A percentile compares a stretch with the other conserved stretches of the same genome.
These are phyloP conservation scores for Leptoclinus maculatus DNA, from an alignment of 2,797 vertebrate genomes.

Conservation along the genomic window DNA sequence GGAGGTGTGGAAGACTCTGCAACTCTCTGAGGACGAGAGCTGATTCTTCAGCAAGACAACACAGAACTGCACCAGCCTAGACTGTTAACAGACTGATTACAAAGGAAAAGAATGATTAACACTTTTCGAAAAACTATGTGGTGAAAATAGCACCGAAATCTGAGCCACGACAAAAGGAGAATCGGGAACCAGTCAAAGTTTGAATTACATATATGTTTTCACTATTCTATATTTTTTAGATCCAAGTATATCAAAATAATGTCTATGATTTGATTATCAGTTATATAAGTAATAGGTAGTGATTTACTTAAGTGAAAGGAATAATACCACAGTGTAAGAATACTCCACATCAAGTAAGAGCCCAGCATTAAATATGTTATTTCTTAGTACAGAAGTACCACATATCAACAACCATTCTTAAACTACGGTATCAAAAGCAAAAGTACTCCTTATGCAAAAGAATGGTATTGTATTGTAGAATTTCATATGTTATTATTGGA, in stretches of 20 bases:
- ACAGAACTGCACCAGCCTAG: background rate
- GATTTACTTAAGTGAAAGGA: too few species aligned
- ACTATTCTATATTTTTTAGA: too few species aligned
- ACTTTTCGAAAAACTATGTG: background rate
- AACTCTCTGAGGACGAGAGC: slow-evolving; percentile 6
- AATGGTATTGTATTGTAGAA: background rate
- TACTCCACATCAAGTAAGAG: too few species aligned
- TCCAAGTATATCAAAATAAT: too few species aligned
- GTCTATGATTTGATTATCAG: too few species aligned
- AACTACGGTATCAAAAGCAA: background rate
- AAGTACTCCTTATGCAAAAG: background rate
- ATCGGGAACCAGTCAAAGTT: background rate
- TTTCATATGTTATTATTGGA: background rate
- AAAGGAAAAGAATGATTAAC: background rate
- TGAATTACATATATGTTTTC: too few species aligned
- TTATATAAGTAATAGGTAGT: too few species aligned
- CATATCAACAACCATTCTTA: background rate
- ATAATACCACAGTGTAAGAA: too few species aligned
- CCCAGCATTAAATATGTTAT: too few species aligned
- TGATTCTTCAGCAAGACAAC: slow-evolving; percentile 22
- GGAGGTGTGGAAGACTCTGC: slow-evolving; percentile 8
- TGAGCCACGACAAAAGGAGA: background rate
- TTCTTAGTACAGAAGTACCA: background rate
- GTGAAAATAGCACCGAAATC: background rate
- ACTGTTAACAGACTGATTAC: background rate